These are phyloP conservation scores for Drosophila rufa DNA, from an alignment of 1,140 invertebrate species.

Conservation along the genomic window DNA sequence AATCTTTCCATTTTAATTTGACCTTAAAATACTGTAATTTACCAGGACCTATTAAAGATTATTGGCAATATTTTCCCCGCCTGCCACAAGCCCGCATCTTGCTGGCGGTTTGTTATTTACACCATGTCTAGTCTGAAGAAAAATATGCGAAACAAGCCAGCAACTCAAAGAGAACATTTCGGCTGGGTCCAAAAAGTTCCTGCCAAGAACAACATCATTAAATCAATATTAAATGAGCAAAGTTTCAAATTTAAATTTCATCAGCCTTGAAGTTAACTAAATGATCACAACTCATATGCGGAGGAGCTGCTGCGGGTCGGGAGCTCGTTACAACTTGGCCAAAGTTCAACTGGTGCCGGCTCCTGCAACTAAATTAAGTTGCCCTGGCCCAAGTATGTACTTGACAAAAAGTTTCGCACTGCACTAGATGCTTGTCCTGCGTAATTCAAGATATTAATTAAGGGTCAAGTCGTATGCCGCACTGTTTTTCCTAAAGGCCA, in stretches of 20 bases:
- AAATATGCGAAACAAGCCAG: slow-evolving; percentile 29
- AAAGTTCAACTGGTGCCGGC: slow-evolving; percentile 39
- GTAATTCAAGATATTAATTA: slow-evolving; percentile 70
- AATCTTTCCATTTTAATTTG: neutral
- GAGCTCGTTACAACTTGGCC: slow-evolving; percentile 27
- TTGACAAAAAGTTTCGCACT: slow-evolving; percentile 44
- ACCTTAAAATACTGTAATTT: slow-evolving; percentile 1
- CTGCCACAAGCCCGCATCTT: slow-evolving; percentile 5
- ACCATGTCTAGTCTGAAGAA: slow-evolving; percentile 40
- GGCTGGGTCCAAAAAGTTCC: slow-evolving; percentile 36
- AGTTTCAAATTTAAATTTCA: slow-evolving; percentile 77
- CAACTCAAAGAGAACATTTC: slow-evolving; percentile 43
- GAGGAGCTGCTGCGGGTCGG: neutral
- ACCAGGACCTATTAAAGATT: neutral
- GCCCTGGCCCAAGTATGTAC: slow-evolving; percentile 46
- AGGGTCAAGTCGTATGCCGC: slow-evolving; percentile 32
- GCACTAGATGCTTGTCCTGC: slow-evolving; percentile 28
- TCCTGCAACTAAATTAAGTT: slow-evolving; percentile 57
- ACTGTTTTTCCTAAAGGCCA: neutral
- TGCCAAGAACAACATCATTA: slow-evolving; percentile 45
- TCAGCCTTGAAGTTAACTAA: slow-evolving; percentile 57
- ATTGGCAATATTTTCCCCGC: neutral
- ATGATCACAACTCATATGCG: slow-evolving; percentile 55
- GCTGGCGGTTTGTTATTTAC: slow-evolving; percentile 38
- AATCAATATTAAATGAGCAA: slow-evolving; percentile 57